A percentile compares a stretch with the other conserved stretches of the same genome.
These are phyloP conservation scores for Rhynchomys soricoides DNA, from an alignment of 2,113 vertebrate genomes.

Conservation along the genomic window DNA sequence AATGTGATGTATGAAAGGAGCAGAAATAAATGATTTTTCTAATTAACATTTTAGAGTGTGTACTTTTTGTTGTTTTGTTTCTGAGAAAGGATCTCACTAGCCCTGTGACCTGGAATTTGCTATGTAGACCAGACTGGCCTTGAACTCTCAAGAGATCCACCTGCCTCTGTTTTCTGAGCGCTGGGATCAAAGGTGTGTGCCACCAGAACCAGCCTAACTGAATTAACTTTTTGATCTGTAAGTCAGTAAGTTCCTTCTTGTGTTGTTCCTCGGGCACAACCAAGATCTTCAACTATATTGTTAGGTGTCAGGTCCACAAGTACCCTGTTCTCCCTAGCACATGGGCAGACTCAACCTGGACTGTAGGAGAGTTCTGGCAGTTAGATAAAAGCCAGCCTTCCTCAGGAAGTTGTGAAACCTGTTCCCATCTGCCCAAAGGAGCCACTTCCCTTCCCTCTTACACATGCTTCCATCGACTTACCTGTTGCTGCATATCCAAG, in stretches of 20 bases:
- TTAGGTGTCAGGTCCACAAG: background rate
- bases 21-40: constrained; percentile 88
- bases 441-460: background rate
- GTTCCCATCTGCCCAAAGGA: background rate
- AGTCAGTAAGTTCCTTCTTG: background rate
- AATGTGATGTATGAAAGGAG: constrained; percentile 74
- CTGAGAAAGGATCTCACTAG: background rate
- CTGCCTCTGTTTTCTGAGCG: background rate
- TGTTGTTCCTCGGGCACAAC: background rate
- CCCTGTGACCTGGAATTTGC: too few relatives aligned
- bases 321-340: background rate
- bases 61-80: constrained; percentile 42
- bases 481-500: background rate
- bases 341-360: background rate
- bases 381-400: background rate
- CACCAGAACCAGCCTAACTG: background rate
- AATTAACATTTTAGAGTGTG: constrained; percentile 69
- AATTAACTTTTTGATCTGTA: background rate
- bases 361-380: background rate
- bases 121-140: background rate
- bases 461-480: background rate
- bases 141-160: background rate
- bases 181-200: background rate
- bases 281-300: background rate
- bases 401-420: background rate